Evolutionary conservation across 2,113 vertebrate genomes (phyloP), one percentile per base, ranked within the genome.

Genomic region (Sterrhoptilus dennistouni): DNA sequence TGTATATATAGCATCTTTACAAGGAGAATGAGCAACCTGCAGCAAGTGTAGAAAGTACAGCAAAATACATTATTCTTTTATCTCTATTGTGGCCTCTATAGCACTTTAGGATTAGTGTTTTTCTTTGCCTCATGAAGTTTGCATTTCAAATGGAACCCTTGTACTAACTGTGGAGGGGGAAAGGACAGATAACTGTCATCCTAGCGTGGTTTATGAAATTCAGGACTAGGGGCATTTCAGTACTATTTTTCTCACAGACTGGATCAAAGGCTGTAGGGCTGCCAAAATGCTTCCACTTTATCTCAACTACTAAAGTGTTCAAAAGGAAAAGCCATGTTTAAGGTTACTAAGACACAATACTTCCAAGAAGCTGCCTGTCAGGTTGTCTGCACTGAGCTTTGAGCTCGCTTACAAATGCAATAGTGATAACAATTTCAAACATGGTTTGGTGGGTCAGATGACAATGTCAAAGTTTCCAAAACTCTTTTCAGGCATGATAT

Each of bases 301-400:
- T 95, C 85, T 83, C 70, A 80, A 14, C 60, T 88, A 80, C 75
- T 88, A 76, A 88, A 85, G 57, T 69, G 61, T 92, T 97, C 87
- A 85, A 85, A 95, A 88, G 40, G 31, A 71, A 95, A 95, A 89
- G 28, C 33, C 89, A 71, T 93, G 80, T 93, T 96, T 95, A 95
- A 92, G 72, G 69, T 93, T 93, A 89, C 83, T 91, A 84, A 91
- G 86, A 84, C 72, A 89, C 61, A 89, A 21, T 76, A 89, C 89
- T 92, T 95, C 65, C 89, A 94, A 95, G 93, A 82, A 93, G 31
- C 93, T 96, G 77, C 21, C 89, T 94, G 83, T 94, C 94, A 92
- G 65, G 61, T 87, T 89, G 77, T 92, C 89, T 91, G 64, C 49
- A 44, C 47, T 63, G 49, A 87, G 83, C 74, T 92, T 95, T 91